These are phyloP conservation scores for Heteromyza rotundicornis DNA, from an alignment of 2,888 invertebrate genomes.

Conservation along the genomic window DNA sequence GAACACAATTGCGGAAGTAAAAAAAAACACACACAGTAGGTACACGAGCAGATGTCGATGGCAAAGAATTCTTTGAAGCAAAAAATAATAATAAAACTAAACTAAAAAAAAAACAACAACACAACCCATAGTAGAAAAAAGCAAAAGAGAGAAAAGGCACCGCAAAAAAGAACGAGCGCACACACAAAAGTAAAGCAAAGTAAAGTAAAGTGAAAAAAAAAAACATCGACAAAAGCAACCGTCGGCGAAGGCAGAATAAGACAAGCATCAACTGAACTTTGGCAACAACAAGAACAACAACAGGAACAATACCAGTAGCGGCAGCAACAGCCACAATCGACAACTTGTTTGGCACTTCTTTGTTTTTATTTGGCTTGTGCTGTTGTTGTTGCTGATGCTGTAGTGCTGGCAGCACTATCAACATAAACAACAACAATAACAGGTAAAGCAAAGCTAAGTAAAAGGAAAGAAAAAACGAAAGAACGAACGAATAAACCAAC, in stretches of 20 bases:
- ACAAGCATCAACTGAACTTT: constrained; percentile 20
- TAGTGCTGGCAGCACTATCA: too few relatives aligned
- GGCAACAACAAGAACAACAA: constrained; percentile 27
- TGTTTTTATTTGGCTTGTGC: too few relatives aligned
- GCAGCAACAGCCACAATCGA: neutral
- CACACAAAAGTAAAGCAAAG: constrained; percentile 11
- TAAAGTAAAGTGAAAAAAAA: constrained; percentile 12
- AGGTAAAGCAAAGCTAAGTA: too few relatives aligned
- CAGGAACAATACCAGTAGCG: neutral
- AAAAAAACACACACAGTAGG: neutral
- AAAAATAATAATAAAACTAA: too few relatives aligned
- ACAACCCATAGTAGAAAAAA: neutral
- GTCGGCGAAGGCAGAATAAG: constrained; percentile 16
- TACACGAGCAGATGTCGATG: constrained; percentile 1
- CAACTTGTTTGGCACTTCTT: neutral
- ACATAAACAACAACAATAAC: neutral
- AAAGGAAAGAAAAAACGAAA: too few relatives aligned
- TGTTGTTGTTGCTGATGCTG: too few relatives aligned
- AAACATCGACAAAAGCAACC: constrained; percentile 13
- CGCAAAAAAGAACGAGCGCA: constrained; percentile 22
- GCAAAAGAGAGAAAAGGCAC: neutral
- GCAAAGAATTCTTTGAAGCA: neutral
- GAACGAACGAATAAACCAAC: neutral
- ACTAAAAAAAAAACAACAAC: neutral
- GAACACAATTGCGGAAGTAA: constrained; percentile 1